Conservation (phyloP, 2,888 invertebrate species). For the Xestia c-nigrum region DNA sequence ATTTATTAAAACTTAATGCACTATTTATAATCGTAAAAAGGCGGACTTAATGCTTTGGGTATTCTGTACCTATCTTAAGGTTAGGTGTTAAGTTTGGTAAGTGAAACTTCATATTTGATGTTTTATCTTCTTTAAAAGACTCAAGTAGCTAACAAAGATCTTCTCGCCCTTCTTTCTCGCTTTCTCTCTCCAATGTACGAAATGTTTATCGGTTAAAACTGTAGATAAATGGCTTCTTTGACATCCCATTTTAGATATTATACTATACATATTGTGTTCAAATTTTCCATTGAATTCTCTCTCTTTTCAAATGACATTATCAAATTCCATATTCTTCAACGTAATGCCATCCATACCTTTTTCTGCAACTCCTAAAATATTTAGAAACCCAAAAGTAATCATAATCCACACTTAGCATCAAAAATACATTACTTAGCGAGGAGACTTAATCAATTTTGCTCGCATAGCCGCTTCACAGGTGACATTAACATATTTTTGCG, state of each 20-base stretch:
- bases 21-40: background rate
- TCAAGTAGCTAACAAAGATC: background rate
- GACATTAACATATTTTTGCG: constrained; percentile 88
- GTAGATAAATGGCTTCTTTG: background rate
- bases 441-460: constrained; percentile 74
- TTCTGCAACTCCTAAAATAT: constrained; percentile 25
- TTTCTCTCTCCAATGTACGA: background rate
- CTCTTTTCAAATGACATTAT: background rate
- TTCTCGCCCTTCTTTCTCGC: background rate
- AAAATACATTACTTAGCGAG: constrained; percentile 67
- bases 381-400: constrained; percentile 37
- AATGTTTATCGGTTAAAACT: background rate
- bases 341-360: background rate
- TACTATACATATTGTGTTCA: background rate
- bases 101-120: background rate
- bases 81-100: background rate
- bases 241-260: background rate
- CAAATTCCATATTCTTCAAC: background rate
- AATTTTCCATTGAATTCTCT: background rate
- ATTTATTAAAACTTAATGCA: background rate
- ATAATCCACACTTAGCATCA: constrained; percentile 56
- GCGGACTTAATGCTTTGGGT: background rate
- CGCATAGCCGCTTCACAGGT: constrained; percentile 76
- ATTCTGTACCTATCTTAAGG: background rate
- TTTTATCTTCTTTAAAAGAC: background rate